Base-by-base conservation (phyloP, 1,140 invertebrate species). In the Drosophila littoralis region DNA sequence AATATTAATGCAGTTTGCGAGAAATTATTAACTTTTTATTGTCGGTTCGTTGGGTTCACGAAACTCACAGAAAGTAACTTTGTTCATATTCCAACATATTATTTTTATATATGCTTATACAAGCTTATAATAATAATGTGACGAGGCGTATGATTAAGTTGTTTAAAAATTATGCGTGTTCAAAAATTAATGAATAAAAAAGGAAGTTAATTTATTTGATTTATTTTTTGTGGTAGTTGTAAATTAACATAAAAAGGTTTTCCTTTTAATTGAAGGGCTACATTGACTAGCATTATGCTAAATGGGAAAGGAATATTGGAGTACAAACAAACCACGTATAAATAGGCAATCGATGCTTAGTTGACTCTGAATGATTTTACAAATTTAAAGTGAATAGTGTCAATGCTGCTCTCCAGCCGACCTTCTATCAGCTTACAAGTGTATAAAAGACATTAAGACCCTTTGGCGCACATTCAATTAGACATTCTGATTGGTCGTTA, bases 391-490 rank as follows among this genome's bases (percentile, higher is more conserved):
- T 45, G 6, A 46, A 45, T 28, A 4, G 12, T 42, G 7, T 46
- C 17, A 22, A 58, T 51, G 17, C 5, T 12, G 17, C 12, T 15
- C 42, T n/a, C 13, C 9, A 9, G 6, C 7, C 1, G 15, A 45
- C 2, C 28, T 10, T 0, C 22, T 7, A 35, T 17, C 35, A 42
- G 33, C 43, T 36, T 40, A 15, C 60, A 40, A 40, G 54, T 17
- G 42, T 45, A 43, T 61, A 33, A 59, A 40, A 51, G 35, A 46
- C 40, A 63, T 54, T 61, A 42, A 50, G 51, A 38, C 22, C 77
- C 48, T 67, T 73, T 52, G 32, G 54, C 55, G 46, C 63, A 72
- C 63, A 78, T 85, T 85, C 83, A 88, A 88, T 85, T 85, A 86
- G 65, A 61, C 51, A 33, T 55, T 63, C 64, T 66, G 70, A 80